These are phyloP conservation scores for Reticulitermes lucifugus DNA, from an alignment of 2,888 invertebrate genomes.

Conservation along the genomic window DNA sequence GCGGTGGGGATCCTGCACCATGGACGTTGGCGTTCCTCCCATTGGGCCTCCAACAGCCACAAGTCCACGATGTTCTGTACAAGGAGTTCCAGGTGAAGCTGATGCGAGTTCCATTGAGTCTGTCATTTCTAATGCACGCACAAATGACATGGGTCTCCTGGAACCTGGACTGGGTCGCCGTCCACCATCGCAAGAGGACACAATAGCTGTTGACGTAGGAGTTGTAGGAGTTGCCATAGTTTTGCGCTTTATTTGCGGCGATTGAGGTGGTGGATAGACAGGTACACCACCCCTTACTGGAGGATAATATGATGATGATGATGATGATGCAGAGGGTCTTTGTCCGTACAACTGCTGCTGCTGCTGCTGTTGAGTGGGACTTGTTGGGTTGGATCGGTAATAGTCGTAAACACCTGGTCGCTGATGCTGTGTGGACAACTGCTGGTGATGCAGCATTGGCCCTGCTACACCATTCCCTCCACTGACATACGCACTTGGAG, in stretches of 20 bases:
- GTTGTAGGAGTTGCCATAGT: constrained; percentile 62
- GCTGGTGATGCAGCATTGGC: constrained; percentile 56
- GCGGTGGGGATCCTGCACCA: constrained; percentile 57
- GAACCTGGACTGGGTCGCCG: constrained; percentile 56
- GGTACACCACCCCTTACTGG: constrained; percentile 75
- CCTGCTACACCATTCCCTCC: constrained; percentile 48
- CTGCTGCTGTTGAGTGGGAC: constrained; percentile 71
- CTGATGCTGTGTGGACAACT: constrained; percentile 51
- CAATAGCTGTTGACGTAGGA: constrained; percentile 63
- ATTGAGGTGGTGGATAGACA: constrained; percentile 73
- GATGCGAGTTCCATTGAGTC: constrained; percentile 86
- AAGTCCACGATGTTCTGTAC: constrained; percentile 56
- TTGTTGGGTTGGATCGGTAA: constrained; percentile 80
- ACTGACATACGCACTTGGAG: constrained; percentile 74
- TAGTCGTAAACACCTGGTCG: constrained; percentile 62
- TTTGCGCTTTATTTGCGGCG: constrained; percentile 70
- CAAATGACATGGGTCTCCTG: constrained; percentile 87
- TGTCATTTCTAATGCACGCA: constrained; percentile 89
- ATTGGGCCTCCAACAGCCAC: constrained; percentile 35
- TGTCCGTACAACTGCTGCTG: constrained; percentile 57
- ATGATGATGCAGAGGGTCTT: constrained; percentile 56
- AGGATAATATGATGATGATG: constrained; percentile 68
- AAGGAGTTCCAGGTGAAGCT: constrained; percentile 63
- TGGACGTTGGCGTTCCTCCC: constrained; percentile 53
- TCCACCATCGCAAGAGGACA: constrained; percentile 46